Base-by-base conservation (phyloP, 2,888 invertebrate genomes). In the Kuschelorhynchus macadamiae region DNA sequence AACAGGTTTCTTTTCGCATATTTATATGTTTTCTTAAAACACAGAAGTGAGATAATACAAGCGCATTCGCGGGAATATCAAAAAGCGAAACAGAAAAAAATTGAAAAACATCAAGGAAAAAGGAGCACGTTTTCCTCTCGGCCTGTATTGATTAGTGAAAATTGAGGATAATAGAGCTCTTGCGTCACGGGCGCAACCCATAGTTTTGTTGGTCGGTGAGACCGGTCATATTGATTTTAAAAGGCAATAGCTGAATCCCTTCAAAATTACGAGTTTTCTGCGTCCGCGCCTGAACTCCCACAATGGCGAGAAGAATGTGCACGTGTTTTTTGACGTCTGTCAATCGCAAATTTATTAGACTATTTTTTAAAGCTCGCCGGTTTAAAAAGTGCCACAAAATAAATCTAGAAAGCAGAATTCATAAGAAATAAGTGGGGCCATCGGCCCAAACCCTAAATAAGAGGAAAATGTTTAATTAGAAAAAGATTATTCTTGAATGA, bases 271-370 rank as follows among this genome's bases (percentile, higher is more conserved):
- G 42, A 59, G 70, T 59, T 57, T 62, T 65, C 69, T 62, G 64
- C 67, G 72, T 70, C 71, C 66, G 67, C 72, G 70, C 72, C 63
- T 41, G 46, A 39, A 53, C 72, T 67, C 73, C 65, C 67, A 75
- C 72, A 72, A 80, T 81, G 81, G 81, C 81, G 81, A 79, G 80
- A 81, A 81, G 70, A 73, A 63, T 70, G 63, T 73, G 71, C 80
- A 81, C 80, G 78, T 81, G 80, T 79, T 61, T 67, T 65, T 80
- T 80, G 79, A 80, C 79, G 77, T 74, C 71, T 79, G 78, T 78
- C 80, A 80, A 78, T 79, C 77, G 77, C 25, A 70, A 71, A 72
- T 55, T 49, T 63, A 72, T 67, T 61, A 67, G 39, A 46, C 17
- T 11, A n/a, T 30, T 11, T 53, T 50, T 25, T 56, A 67, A 64